Evolutionary conservation across 1,140 invertebrate genomes (phyloP).

Genomic region (Himalopsyche phryganea): DNA sequence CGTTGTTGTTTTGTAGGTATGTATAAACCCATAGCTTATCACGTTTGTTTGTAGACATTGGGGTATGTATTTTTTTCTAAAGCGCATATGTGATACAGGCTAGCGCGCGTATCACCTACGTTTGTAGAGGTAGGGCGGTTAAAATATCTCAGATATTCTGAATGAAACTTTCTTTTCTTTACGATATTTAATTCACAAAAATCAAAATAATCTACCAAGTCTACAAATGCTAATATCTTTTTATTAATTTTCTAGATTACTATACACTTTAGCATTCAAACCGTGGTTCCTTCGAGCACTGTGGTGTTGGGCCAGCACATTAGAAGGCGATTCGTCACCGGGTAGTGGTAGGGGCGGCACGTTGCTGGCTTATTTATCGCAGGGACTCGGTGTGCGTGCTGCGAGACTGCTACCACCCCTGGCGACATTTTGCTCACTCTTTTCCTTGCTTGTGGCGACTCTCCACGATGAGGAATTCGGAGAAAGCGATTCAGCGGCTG

Average conservation of each 20-base stretch:
- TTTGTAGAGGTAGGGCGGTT: too few relatives aligned
- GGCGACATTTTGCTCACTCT: constrained; percentile 82
- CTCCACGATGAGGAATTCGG: constrained; percentile 87
- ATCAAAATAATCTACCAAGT: too few relatives aligned
- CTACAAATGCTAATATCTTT: too few relatives aligned
- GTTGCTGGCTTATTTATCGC: constrained; percentile 67
- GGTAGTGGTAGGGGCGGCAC: constrained; percentile 63
- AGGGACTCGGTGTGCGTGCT: constrained; percentile 59
- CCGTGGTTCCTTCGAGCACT: constrained; percentile 75
- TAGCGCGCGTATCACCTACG: too few relatives aligned
- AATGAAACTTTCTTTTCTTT: too few relatives aligned
- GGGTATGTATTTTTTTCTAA: too few relatives aligned
- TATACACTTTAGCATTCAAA: constrained; percentile 85
- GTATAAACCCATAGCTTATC: too few relatives aligned
- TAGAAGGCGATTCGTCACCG: constrained; percentile 43
- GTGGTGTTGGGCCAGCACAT: constrained; percentile 62
- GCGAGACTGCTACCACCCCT: constrained; percentile 70
- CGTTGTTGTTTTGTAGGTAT: too few relatives aligned
- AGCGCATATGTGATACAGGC: too few relatives aligned
- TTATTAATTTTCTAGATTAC: constrained; percentile 54
- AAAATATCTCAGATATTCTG: too few relatives aligned
- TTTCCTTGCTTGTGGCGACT: constrained; percentile 77
- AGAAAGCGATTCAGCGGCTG: constrained; percentile 44
- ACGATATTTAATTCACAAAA: too few relatives aligned
- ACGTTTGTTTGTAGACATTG: too few relatives aligned